Percentiles rank a stretch among this genome's conserved stretches.
Evolutionary conservation across 2,113 vertebrate genomes (phyloP).

Genomic region (Danio rerio): DNA sequence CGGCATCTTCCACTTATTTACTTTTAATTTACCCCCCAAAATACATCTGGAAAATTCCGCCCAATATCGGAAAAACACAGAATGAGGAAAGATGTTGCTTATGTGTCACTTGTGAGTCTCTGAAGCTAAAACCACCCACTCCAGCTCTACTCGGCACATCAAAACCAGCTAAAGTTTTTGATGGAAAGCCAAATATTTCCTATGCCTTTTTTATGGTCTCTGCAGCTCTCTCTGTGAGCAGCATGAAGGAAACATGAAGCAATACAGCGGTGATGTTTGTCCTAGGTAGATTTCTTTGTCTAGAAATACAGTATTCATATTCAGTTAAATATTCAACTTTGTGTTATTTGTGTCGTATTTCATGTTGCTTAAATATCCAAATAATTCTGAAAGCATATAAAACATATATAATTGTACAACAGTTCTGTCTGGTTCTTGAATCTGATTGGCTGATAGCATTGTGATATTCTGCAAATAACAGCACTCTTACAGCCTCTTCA

Average conservation of each 20-base stretch:
- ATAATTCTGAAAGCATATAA: no score
- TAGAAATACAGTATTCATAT: not conserved
- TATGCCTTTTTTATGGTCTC: constrained; percentile 49
- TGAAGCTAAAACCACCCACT: constrained; percentile 53
- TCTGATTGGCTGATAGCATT: no score
- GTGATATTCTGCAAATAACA: no score
- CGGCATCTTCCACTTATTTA: constrained; percentile 42
- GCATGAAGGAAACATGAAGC: constrained; percentile 11
- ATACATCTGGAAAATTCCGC: constrained; percentile 56
- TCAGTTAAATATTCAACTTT: not conserved
- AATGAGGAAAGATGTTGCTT: constrained; percentile 40
- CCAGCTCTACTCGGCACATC: constrained; percentile 57
- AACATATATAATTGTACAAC: no score
- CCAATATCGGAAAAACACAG: constrained; percentile 47
- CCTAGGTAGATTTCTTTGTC: not conserved
- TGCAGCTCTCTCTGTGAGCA: constrained; percentile 32
- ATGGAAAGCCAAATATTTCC: constrained; percentile 60
- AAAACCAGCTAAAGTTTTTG: constrained; percentile 59
- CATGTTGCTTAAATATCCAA: no score
- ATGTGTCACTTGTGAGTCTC: constrained; percentile 34
- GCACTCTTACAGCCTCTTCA: no score
- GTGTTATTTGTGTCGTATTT: no score
- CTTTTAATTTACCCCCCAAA: constrained; percentile 24
- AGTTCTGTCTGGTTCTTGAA: no score
- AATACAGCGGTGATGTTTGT: constrained; percentile 1